phyloP scores from a whole-genome alignment of 2,888 invertebrate species.

The Pristionchus exspectatus region DNA sequence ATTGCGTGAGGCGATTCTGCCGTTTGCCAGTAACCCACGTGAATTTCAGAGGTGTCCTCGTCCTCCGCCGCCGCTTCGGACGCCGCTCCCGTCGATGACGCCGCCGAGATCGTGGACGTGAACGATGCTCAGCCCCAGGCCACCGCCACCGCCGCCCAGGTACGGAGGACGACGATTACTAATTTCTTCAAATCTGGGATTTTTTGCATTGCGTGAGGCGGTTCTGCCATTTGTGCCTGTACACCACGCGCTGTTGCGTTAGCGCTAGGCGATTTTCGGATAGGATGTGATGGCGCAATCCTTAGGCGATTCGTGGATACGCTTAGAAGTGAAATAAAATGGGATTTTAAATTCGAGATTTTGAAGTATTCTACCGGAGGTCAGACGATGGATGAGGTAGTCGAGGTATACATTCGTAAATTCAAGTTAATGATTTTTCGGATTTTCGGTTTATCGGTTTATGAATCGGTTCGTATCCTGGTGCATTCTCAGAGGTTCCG shows the following conservation, averaged over 20 bases:
- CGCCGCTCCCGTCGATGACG: neutral
- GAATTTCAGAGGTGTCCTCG: neutral
- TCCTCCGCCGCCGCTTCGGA: neutral
- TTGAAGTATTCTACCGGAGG: slow-evolving; percentile 36
- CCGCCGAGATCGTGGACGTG: neutral
- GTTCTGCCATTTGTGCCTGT: slow-evolving; percentile 10
- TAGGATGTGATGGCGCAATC: neutral
- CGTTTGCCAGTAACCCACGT: neutral
- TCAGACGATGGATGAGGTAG: neutral
- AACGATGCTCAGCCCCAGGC: neutral
- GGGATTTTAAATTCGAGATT: neutral
- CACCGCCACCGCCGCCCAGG: neutral
- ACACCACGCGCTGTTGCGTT: slow-evolving; percentile 10
- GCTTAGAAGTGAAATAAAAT: neutral
- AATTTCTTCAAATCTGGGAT: neutral
- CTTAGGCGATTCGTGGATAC: neutral
- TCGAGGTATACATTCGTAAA: neutral
- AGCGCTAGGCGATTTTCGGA: too few relatives aligned
- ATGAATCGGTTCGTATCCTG: neutral
- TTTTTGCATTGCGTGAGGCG: slow-evolving; percentile 36
- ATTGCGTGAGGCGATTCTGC: too few relatives aligned
- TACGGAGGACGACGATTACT: neutral
- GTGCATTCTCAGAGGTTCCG: neutral
- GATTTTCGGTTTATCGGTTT: neutral
- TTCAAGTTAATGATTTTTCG: neutral